Base-by-base conservation (phyloP, 2,888 invertebrate species). In the Subacronicta megacephala region DNA sequence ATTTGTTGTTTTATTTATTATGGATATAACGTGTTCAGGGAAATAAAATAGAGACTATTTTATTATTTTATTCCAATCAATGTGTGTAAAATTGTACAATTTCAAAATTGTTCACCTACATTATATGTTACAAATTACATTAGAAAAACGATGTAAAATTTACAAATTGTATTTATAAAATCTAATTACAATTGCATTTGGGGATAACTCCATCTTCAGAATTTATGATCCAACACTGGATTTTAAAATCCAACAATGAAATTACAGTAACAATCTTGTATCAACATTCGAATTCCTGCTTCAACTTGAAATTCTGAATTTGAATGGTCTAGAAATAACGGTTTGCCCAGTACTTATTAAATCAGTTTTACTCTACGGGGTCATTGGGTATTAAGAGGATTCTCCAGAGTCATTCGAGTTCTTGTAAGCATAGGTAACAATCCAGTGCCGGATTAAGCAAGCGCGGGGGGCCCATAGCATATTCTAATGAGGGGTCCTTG, bases 1-100 rank as follows among this genome's bases (percentile, higher is more conserved):
- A 15, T 46, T 4, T 47, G 23, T 50, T 16, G 59, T 68, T 68
- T 56, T 46, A 38, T 13, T 62, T 31, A 5, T n/a, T 31, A 6
- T 1, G 18, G 18, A n/a, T n/a, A n/a, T n/a, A n/a, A n/a, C n/a
- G 31, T 31, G 5, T 5, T 1, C 2, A n/a, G 31, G 37, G 12
- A 18, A 38, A 1, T 6, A 1, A 54, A 44, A 65, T 37, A 23
- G 36, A 51, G 17, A 12, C 42, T 79, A 72, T 81, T 85, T 87
- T 83, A 86, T 81, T 43, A 59, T 45, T 73, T 75, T 66, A 73
- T 73, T 90, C 77, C 77, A 84, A 80, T 85, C 79, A 83, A 85
- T 85, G 82, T 69, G 83, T 92, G 90, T 93, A 93, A 92, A 93
- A 89, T 90, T 92, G 91, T 92, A 92, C 92, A 92, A 82, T 83